Evolutionary conservation across 2,888 invertebrate species (phyloP).

Genomic region (Bruchidius siliquastri): DNA sequence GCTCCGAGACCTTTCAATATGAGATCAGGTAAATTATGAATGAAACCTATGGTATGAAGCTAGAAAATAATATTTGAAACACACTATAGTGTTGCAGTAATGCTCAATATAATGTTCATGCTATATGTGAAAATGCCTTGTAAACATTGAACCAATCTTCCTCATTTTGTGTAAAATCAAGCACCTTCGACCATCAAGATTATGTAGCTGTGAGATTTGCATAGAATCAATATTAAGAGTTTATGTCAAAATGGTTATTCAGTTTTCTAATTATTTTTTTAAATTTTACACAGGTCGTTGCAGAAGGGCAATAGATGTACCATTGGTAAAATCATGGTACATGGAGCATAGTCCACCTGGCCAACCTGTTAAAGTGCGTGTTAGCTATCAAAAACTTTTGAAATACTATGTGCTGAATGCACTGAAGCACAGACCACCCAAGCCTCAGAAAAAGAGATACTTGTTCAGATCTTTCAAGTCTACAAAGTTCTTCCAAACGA

Average conservation of each 20-base stretch:
- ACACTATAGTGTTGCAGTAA: no score
- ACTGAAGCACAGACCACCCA: conserved; percentile 93
- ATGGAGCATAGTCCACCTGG: conserved; percentile 91
- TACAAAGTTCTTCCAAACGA: conserved; percentile 99
- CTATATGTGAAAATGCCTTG: no score
- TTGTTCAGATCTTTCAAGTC: conserved; percentile 98
- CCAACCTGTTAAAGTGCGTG: conserved; percentile 97
- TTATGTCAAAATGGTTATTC: no score
- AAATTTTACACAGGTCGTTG: conserved; percentile 65
- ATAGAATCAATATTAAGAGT: no score
- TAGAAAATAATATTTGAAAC: no score
- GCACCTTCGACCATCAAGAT: no score
- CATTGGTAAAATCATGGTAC: conserved; percentile 96
- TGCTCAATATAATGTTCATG: no score
- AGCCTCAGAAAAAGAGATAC: conserved; percentile 97
- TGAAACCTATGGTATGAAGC: no score
- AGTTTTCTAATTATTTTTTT: background rate
- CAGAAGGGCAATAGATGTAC: conserved; percentile 93
- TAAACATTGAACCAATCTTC: no score
- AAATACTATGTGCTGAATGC: conserved; percentile 99
- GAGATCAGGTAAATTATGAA: conserved; percentile 64
- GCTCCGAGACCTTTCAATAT: conserved; percentile 97
- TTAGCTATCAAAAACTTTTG: conserved; percentile 96
- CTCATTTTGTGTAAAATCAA: no score
- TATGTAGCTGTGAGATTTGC: no score